phyloP scores from a whole-genome alignment of 2,888 invertebrate species.

The Epinotia demarniana region DNA sequence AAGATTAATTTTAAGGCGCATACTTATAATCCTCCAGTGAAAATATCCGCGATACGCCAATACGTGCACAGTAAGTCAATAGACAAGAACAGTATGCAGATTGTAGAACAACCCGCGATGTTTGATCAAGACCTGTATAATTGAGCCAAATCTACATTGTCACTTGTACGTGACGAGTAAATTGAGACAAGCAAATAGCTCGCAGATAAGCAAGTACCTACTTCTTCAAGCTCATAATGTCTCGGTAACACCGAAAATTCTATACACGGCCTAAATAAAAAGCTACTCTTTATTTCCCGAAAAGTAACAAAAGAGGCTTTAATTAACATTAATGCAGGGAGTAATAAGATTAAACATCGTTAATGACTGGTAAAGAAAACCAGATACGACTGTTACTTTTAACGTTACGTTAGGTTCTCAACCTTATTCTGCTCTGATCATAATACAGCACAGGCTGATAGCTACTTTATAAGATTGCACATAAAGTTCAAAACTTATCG shows the following conservation, averaged over 20 bases:
- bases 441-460: conserved; percentile 3
- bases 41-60: neutral
- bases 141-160: neutral
- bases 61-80: neutral
- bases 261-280: neutral
- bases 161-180: neutral
- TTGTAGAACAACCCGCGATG: neutral
- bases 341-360: conserved; percentile 30
- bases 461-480: conserved; percentile 12
- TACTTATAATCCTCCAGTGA: neutral
- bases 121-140: neutral
- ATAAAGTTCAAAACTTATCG: conserved; percentile 35
- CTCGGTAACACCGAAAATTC: neutral
- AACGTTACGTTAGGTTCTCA: conserved; percentile 31
- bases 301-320: conserved; percentile 3
- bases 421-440: conserved; percentile 17
- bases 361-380: conserved; percentile 41
- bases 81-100: neutral
- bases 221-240: neutral
- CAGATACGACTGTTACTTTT: conserved; percentile 38
- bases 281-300: neutral
- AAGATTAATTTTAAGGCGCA: neutral
- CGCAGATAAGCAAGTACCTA: neutral
- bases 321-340: conserved; percentile 32
- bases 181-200: neutral